Percentiles rank a stretch among this genome's conserved stretches.
phyloP scores from a whole-genome alignment of 2,113 vertebrate genomes.

The Aythya baeri region DNA sequence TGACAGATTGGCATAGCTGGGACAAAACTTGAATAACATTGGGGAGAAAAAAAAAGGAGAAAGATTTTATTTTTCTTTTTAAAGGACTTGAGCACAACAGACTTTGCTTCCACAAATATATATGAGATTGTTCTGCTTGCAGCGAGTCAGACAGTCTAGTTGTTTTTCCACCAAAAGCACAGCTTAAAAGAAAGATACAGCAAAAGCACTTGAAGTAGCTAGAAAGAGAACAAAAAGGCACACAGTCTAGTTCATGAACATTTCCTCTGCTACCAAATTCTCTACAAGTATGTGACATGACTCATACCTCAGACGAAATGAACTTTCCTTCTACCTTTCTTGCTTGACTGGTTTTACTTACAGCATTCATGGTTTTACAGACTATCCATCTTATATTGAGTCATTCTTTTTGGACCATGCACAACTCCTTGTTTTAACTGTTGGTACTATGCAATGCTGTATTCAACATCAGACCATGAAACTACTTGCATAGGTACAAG shows the following conservation, averaged over 20 bases:
- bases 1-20: conserved; percentile 38
- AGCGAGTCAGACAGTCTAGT: neutral
- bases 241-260: neutral
- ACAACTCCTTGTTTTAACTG: neutral
- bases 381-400: neutral
- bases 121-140: neutral
- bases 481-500: neutral
- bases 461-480: neutral
- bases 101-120: conserved; percentile 17
- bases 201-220: neutral
- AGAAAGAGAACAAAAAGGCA: conserved; percentile 3
- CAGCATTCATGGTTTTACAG: neutral
- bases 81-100: neutral
- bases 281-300: neutral
- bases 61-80: neutral
- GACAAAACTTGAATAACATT: conserved; percentile 32
- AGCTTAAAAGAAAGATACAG: neutral
- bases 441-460: neutral
- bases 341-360: neutral
- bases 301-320: neutral
- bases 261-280: neutral
- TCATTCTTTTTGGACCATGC: neutral
- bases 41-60: neutral
- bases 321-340: neutral
- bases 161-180: neutral